These are phyloP conservation scores for Drosophila multiciliata DNA, from an alignment of 2,888 invertebrate genomes.

Conservation along the genomic window DNA sequence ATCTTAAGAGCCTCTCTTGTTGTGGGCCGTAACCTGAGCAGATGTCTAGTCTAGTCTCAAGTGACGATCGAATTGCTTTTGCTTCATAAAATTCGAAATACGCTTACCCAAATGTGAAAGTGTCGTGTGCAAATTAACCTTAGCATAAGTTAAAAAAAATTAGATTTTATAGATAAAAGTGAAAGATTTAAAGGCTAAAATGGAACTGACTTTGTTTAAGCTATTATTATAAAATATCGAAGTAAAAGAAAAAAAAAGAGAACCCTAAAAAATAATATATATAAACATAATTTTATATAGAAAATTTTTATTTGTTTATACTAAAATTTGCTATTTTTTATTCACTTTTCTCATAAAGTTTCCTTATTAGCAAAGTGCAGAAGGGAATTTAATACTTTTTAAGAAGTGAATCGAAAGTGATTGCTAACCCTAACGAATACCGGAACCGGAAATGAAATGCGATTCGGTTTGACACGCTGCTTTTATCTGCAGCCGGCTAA, in stretches of 20 bases:
- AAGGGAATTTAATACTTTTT: background rate
- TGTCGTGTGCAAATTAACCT: background rate
- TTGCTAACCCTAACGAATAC: background rate
- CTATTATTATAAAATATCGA: no score
- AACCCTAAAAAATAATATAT: no score
- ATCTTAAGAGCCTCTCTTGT: constrained; percentile 9
- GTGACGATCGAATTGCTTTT: constrained; percentile 38
- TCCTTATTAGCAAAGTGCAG: background rate
- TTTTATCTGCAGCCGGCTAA: background rate
- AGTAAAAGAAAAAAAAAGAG: no score
- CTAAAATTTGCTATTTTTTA: background rate
- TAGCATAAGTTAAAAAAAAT: no score
- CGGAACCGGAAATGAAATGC: background rate
- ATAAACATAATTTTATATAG: background rate
- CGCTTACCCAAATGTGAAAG: background rate
- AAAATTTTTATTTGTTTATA: background rate
- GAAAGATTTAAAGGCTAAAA: no score
- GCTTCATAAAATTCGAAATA: constrained; percentile 18
- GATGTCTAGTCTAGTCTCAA: constrained; percentile 28
- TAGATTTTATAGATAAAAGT: background rate
- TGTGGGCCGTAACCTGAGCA: constrained; percentile 28
- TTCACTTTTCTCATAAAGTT: background rate
- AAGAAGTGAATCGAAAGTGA: background rate
- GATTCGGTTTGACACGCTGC: background rate
- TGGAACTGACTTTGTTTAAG: no score